Conservation (phyloP, 2,797 vertebrate genomes). For the Halcyon chelicuti region DNA sequence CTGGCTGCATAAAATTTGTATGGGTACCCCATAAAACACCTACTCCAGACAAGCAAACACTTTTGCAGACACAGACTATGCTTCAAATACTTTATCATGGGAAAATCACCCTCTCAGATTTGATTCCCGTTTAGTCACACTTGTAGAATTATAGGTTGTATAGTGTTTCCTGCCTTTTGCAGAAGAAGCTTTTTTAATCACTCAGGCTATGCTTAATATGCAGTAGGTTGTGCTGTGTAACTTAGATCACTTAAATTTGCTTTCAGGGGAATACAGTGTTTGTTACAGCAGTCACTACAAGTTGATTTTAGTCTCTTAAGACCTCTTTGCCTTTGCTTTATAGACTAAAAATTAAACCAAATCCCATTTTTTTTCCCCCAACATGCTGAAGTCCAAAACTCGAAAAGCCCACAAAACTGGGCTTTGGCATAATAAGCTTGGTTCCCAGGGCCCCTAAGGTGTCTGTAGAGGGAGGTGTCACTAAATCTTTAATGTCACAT, state of each 20-base stretch:
- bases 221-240: neutral
- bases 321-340: neutral
- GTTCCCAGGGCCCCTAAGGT: neutral
- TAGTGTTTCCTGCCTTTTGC: neutral
- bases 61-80: neutral
- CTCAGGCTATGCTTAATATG: neutral
- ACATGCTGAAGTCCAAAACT: neutral
- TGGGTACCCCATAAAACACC: neutral
- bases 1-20: neutral
- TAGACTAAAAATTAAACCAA: neutral
- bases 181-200: neutral
- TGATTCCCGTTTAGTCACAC: neutral
- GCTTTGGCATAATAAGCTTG: neutral
- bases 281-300: neutral
- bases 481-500: neutral
- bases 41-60: neutral
- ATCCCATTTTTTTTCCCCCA: neutral
- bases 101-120: neutral
- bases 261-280: neutral
- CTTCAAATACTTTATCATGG: neutral
- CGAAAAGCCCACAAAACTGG: neutral
- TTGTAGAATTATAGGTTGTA: neutral
- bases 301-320: slow-evolving; percentile 20
- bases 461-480: neutral
- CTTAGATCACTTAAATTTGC: neutral